Evolutionary conservation across 2,113 vertebrate genomes (phyloP), one percentile per base, ranked within the genome.

Genomic region (Heterochromis multidens): DNA sequence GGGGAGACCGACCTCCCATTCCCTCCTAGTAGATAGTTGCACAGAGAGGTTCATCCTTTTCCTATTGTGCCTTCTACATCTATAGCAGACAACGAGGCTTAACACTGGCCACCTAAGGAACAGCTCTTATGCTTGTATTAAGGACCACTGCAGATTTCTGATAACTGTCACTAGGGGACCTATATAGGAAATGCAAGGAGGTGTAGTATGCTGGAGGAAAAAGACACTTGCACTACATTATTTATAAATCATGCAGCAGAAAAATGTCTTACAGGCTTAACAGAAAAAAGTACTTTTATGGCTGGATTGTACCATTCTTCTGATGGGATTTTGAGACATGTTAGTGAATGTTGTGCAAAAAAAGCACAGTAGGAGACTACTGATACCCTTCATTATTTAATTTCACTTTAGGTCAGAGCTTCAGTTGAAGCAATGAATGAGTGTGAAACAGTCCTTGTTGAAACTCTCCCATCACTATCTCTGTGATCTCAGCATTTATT

Each of bases 1-100:
- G 8, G 74, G 79, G 95, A 93, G 93, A 93, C 83, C 61, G 40
- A 88, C 86, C 92, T 94, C 88, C 88, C 90, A 72, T 93, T 93
- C 85, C 87, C 80, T 83, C 76, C 70, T 33, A 62, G 82, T 46
- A 88, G 91, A 94, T 87, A 91, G 83, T 46, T 77, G 86, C 90
- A 86, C 62, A 9, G 56, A 86, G 83, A 87, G 74, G 80, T 81
- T 82, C 54, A 11, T 80, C 83, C 83, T 84, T 74, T 83, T 91
- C 70, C 80, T 65, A 88, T 92, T 93, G 90, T 87, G 85, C 74
- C 74, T 89, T 82, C 79, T 83, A 76, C 87, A 86, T 91, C 82
- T 65, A 79, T 25, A 77, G 89, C 85, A 70, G 84, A 91, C 91
- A 90, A 93, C 88, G 62, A 88, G 77, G 82, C 80, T 93, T 78